Conservation (phyloP, 2,888 invertebrate species). For the Philhelius pedissequus region DNA sequence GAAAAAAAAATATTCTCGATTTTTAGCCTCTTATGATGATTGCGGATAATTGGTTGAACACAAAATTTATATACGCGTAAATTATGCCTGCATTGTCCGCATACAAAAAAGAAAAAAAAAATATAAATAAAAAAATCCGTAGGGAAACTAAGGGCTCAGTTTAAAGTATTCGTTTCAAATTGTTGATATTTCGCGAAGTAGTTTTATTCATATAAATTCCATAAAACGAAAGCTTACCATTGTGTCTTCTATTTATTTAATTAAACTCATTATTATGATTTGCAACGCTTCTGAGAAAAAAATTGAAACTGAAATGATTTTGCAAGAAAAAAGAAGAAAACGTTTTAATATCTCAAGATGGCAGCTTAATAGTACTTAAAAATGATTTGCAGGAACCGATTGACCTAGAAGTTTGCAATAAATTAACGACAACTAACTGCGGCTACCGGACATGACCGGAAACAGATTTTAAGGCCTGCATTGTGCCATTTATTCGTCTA, state of each 20-base stretch:
- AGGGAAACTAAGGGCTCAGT: constrained; percentile 67
- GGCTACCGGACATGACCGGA: not conserved
- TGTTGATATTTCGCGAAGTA: constrained; percentile 56
- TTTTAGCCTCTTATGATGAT: constrained; percentile 78
- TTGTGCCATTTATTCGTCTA: not conserved
- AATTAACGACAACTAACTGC: not conserved
- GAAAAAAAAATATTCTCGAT: constrained; percentile 74
- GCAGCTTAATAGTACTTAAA: not conserved
- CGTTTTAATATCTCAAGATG: not conserved
- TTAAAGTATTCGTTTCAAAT: constrained; percentile 65
- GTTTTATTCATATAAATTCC: constrained; percentile 14
- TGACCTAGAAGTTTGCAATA: not conserved
- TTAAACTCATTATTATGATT: constrained; percentile 14
- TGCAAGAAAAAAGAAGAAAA: not conserved
- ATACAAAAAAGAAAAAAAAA: constrained; percentile 17
- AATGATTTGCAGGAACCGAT: not conserved
- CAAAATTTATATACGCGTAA: constrained; percentile 70
- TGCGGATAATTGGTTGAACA: constrained; percentile 79
- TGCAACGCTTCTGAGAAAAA: not conserved
- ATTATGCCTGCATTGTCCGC: constrained; percentile 68
- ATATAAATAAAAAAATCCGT: constrained; percentile 43
- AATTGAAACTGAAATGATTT: not conserved
- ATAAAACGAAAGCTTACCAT: constrained; percentile 9
- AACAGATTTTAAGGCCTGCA: not conserved
- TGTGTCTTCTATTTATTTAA: constrained; percentile 15